These are phyloP conservation scores for Rutilus rutilus DNA, from an alignment of 2,113 vertebrate species.

Conservation along the genomic window DNA sequence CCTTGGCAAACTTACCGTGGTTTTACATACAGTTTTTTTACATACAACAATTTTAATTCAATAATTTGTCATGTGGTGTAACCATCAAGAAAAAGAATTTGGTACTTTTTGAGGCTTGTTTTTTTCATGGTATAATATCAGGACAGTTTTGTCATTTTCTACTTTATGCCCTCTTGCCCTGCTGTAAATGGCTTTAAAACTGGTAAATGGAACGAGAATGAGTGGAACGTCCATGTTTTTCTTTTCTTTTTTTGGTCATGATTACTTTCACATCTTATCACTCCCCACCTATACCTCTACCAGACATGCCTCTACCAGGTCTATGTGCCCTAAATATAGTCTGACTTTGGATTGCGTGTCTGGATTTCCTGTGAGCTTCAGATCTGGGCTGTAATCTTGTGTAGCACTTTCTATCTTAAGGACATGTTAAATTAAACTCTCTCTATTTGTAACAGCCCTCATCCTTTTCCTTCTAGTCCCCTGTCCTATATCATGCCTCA, in stretches of 20 bases:
- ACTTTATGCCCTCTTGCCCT: too few relatives aligned
- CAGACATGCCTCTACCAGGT: constrained; percentile 49
- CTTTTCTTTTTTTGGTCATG: constrained; percentile 44
- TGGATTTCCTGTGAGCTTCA: constrained; percentile 62
- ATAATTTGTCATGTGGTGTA: background rate
- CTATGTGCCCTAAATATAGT: constrained; percentile 63
- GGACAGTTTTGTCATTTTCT: background rate
- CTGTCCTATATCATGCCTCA: background rate
- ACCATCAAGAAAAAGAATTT: background rate
- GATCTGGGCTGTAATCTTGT: constrained; percentile 67
- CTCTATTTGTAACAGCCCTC: background rate
- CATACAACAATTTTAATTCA: background rate
- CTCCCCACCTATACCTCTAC: constrained; percentile 55
- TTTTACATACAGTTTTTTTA: background rate
- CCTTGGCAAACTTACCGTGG: background rate
- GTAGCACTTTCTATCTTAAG: constrained; percentile 48
- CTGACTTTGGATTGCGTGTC: constrained; percentile 54
- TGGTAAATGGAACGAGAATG: background rate
- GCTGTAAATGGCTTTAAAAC: background rate
- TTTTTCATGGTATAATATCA: background rate
- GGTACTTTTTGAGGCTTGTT: background rate
- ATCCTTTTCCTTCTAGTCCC: constrained; percentile 38
- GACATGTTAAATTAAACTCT: constrained; percentile 13
- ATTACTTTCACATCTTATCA: constrained; percentile 58
- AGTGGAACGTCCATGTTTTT: background rate